Evolutionary conservation across 2,888 invertebrate species (phyloP).

Genomic region (Serrognathus titanus): DNA sequence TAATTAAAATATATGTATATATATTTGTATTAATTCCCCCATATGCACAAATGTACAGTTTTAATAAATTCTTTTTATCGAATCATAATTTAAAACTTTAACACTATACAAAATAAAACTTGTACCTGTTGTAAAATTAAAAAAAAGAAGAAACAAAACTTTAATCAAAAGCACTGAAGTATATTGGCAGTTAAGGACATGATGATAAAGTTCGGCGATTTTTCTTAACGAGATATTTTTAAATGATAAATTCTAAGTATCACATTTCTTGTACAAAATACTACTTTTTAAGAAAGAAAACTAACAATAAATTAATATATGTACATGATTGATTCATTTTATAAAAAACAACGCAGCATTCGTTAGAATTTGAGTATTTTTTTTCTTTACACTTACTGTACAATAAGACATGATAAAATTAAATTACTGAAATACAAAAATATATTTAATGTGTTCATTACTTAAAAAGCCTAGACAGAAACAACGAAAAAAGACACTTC

Average conservation of each 20-base stretch:
- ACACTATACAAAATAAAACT: background rate
- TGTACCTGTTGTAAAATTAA: conserved; percentile 2
- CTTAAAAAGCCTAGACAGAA: background rate
- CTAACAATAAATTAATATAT: conserved; percentile 13
- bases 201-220: conserved; percentile 24
- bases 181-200: conserved; percentile 21
- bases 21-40: conserved; percentile 13
- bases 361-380: conserved; percentile 1
- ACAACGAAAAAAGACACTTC: conserved; percentile 4
- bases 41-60: conserved; percentile 16
- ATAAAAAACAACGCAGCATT: background rate
- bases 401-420: too few species aligned
- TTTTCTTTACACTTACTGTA: background rate
- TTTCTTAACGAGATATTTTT: conserved; percentile 12
- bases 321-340: background rate
- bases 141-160: conserved; percentile 8
- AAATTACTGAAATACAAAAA: too few species aligned
- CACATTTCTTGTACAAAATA: conserved; percentile 31
- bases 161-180: conserved; percentile 25
- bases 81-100: conserved; percentile 1
- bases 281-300: conserved; percentile 2
- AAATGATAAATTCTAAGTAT: conserved; percentile 38
- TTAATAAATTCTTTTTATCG: background rate
- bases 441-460: too few species aligned
- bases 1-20: conserved; percentile 15